Conservation (phyloP, 2,113 vertebrate genomes). For the Ictidomys tridecemlineatus region DNA sequence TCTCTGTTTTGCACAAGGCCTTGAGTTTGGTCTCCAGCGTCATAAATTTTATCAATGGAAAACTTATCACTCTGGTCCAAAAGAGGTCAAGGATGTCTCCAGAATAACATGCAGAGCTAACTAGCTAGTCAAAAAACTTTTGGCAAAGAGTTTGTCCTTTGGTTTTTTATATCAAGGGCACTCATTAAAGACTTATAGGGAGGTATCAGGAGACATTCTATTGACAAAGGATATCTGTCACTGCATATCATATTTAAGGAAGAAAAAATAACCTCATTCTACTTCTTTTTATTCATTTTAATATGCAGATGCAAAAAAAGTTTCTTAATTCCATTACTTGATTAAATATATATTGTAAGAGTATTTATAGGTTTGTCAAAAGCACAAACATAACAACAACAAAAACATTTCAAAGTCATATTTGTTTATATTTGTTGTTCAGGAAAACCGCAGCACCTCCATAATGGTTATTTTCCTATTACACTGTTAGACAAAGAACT, state of each 20-base stretch:
- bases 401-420: not conserved
- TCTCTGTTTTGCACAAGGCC: no score
- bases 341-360: not conserved
- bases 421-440: not conserved
- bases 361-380: not conserved
- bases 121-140: not conserved
- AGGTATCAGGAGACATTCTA: not conserved
- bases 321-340: not conserved
- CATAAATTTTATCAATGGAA: not conserved
- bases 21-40: not conserved
- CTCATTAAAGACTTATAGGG: not conserved
- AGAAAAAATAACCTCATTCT: not conserved
- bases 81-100: not conserved
- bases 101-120: not conserved
- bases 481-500: not conserved
- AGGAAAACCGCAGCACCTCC: not conserved
- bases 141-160: not conserved
- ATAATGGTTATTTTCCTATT: not conserved
- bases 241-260: not conserved
- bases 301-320: constrained; percentile 10
- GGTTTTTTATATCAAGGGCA: not conserved
- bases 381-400: not conserved
- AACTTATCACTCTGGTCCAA: not conserved
- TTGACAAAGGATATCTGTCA: not conserved
- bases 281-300: constrained; percentile 39